Evolutionary conservation across 2,113 vertebrate genomes (phyloP), one percentile per base, ranked within the genome.

Genomic region (Mixornis gularis): DNA sequence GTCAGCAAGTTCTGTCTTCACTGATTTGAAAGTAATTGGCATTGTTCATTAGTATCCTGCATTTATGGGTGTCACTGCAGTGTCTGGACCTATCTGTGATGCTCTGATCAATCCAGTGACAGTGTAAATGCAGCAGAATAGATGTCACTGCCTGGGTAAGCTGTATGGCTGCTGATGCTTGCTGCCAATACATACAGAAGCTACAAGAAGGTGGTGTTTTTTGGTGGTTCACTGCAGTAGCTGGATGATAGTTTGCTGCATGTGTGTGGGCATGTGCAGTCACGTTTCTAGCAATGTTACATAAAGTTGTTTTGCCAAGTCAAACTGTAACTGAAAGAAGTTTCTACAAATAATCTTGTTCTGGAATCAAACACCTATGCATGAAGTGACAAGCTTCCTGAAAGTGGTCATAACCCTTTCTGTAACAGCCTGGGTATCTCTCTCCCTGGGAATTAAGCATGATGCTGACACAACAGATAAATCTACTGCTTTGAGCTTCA

Each of bases 391-490:
- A 60, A 53, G 55, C 59, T 77, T 70, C 49, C 55, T 63, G 41
- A 41, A 56, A 55, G 40, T 30, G 65, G 36, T 84, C 43, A 17
- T 38, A 72, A 29, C 52, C 32, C 43, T 81, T 70, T 74, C 52
- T 89, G 17, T 48, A 63, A 22, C 16, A 46, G 40, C 51, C 44
- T 73, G 55, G 69, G 51, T 83, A 65, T 73, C 63, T 86, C 48
- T 20, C 9, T 86, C n/a, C 46, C 48, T 49, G 13, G 27, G 19
- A 86, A 36, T 80, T 60, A 51, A 62, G 19, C 20, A 8, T n/a
- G 53, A 60, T 90, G 76, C 72, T 92, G 87, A 86, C 87, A 69
- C 46, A 80, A 85, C 27, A 62, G 68, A 80, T 73, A 53, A 40
- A 79, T 83, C 38, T 51, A 32, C n/a, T 48, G 53, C 44, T 83